phyloP scores from a whole-genome alignment of 2,113 vertebrate genomes.

The Struthidea cinerea region DNA sequence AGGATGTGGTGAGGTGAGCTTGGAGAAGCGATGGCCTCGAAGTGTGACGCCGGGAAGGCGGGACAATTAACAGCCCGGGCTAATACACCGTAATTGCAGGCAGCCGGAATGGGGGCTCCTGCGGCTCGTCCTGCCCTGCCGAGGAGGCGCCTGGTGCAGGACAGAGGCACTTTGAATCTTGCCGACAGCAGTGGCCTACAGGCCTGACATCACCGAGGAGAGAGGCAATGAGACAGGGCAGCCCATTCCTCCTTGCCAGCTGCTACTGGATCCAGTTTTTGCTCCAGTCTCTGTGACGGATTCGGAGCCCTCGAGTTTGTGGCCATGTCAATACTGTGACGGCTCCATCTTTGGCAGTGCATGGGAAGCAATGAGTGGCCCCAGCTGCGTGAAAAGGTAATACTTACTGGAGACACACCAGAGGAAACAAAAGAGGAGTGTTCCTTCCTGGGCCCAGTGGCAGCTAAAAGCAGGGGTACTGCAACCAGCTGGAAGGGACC shows the following conservation, averaged over 20 bases:
- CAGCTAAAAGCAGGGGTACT: neutral
- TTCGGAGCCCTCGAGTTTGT: neutral
- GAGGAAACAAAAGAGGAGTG: accelerated
- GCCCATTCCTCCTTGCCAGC: too few species aligned
- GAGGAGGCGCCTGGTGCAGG: neutral
- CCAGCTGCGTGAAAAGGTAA: neutral
- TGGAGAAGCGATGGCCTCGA: neutral
- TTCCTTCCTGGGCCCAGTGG: neutral
- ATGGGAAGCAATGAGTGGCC: neutral
- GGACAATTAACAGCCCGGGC: neutral
- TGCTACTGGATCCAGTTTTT: neutral
- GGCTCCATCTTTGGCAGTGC: neutral
- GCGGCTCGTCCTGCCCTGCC: accelerated
- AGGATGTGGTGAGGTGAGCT: neutral
- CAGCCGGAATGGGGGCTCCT: neutral
- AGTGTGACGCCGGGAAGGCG: accelerated
- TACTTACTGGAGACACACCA: neutral
- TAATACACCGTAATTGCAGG: accelerated
- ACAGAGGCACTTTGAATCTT: neutral
- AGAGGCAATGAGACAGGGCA: neutral
- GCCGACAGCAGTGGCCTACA: neutral
- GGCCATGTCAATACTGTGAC: accelerated
- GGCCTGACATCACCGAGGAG: neutral
- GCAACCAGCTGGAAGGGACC: neutral
- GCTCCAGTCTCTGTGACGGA: neutral